These are phyloP conservation scores for Pollenia griseotomentosa DNA, from an alignment of 2,888 invertebrate species.

Conservation along the genomic window DNA sequence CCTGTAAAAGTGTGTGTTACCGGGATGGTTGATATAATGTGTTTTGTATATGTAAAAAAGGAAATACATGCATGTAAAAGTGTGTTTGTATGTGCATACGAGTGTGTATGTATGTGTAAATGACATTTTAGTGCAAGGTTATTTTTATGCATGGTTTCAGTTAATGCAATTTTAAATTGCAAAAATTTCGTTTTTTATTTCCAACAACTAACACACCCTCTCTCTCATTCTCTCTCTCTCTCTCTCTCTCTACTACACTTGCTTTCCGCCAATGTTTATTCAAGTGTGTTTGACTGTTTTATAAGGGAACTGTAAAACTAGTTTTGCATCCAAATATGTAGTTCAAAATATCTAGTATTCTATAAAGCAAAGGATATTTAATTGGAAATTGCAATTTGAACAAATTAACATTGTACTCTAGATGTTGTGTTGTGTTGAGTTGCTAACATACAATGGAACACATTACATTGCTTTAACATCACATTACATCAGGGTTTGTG, in stretches of 20 bases:
- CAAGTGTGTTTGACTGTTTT: not conserved
- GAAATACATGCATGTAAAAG: not conserved
- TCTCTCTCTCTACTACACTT: not conserved
- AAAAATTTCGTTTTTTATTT: conserved; percentile 40
- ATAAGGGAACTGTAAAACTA: conserved; percentile 8
- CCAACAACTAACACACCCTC: not conserved
- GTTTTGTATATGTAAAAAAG: not conserved
- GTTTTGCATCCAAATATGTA: conserved; percentile 1
- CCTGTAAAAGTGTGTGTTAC: not conserved
- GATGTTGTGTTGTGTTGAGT: conserved; percentile 7
- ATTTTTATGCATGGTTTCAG: conserved; percentile 55
- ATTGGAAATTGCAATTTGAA: conserved; percentile 72
- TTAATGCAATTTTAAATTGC: conserved; percentile 54
- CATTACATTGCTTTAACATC: conserved; percentile 17
- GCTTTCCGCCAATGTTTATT: not conserved
- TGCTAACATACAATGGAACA: not conserved
- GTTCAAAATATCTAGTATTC: conserved; percentile 5
- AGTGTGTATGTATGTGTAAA: conserved; percentile 11
- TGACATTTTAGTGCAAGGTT: conserved; percentile 67
- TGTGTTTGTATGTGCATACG: not conserved
- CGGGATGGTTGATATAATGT: conserved; percentile 16
- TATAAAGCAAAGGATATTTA: conserved; percentile 63
- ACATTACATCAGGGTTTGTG: conserved; percentile 15
- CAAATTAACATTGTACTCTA: conserved; percentile 56
- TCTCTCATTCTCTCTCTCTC: not conserved